Percentiles rank a stretch among this genome's conserved stretches.
Conservation (phyloP, 2,797 vertebrate genomes). For the Holocentrus rufus region DNA sequence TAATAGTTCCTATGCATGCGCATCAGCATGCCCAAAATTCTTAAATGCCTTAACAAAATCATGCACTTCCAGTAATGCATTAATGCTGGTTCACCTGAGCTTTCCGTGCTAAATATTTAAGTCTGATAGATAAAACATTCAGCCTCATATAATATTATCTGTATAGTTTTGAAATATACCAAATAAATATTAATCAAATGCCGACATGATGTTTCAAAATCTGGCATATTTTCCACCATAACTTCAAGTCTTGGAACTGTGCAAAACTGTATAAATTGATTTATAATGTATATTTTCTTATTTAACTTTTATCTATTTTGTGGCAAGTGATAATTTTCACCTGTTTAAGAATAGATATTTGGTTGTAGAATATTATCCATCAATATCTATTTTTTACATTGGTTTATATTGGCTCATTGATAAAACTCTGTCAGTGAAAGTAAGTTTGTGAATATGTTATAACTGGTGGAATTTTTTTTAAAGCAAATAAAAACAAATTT, state of each 20-base stretch:
- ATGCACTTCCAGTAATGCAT: not conserved
- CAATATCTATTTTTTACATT: not conserved
- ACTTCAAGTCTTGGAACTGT: not conserved
- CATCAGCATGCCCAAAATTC: not conserved
- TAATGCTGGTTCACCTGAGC: not conserved
- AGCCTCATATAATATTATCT: not conserved
- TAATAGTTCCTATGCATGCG: too few relatives aligned
- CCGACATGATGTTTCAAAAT: not conserved
- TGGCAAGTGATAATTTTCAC: constrained; percentile 1
- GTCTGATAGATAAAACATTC: not conserved
- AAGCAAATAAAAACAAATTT: constrained; percentile 12
- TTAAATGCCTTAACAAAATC: not conserved
- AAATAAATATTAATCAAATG: not conserved
- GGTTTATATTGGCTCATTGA: not conserved
- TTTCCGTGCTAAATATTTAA: not conserved
- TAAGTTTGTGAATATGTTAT: not conserved
- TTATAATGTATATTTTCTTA: too few relatives aligned
- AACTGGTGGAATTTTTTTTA: constrained; percentile 3
- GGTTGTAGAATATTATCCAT: not conserved
- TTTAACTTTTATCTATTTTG: not conserved
- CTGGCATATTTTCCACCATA: not conserved
- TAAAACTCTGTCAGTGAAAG: not conserved
- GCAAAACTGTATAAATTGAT: not conserved
- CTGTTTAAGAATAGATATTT: not conserved
- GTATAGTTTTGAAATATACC: not conserved